Base-by-base conservation (phyloP, 2,888 invertebrate species). In the Perithous albicinctus region DNA sequence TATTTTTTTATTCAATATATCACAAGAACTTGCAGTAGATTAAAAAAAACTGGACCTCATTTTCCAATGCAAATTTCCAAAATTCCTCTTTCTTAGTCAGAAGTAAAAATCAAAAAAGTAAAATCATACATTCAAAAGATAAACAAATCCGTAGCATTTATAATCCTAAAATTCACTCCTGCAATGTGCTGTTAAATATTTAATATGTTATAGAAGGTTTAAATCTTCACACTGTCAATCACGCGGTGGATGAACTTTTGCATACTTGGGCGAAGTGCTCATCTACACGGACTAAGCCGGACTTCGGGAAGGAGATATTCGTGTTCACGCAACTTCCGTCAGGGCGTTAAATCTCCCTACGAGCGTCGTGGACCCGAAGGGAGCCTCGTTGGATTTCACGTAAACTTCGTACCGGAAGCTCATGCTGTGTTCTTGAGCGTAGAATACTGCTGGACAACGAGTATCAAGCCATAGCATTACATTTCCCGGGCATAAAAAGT, bases 281-380 rank as follows among this genome's bases (percentile, higher is more conserved):
- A 26, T 38, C 48, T 12, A 41, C 15, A 7, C 10, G 23, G 35
- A 51, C 63, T 15, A 38, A 10, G 35, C 63, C 54, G 41, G 41
- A 74, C 74, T 35, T 41, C 12, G 29, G 73, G 35, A 51, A 74
- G 51, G 59, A 32, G 12, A 18, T 5, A 59, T 7, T 32, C 51
- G 54, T 74, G 64, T 74, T 74, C 64, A 12, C 64, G 64, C 54
- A 74, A 64, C 74, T 64, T 41, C 51, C 51, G 29, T 66, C 69
- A 41, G n/a, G 15, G 26, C 69, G 54, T 23, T 56, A 26, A 38
- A 35, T 61, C n/a, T 26, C 51, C 56, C 20, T 12, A 1, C 18
- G 26, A 12, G 1, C 59, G 32, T n/a, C n/a, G 32, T 7, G 18
- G 32, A 59, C 15, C 18, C 18, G 56, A 32, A 23, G 56, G n/a